Base-by-base conservation (phyloP, 1,140 invertebrate species). In the Listronotus oregonensis region DNA sequence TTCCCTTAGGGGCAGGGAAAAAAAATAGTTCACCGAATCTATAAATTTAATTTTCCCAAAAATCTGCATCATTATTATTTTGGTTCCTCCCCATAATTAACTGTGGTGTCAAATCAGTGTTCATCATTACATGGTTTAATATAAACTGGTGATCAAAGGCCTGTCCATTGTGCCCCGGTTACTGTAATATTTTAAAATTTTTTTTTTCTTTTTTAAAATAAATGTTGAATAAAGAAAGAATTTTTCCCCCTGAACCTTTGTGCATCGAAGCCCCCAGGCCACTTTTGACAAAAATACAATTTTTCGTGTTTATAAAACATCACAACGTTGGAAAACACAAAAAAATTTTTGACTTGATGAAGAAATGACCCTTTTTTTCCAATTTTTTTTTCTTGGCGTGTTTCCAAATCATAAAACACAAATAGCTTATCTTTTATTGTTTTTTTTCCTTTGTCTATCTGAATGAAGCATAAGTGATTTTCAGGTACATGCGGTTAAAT, bases 361-460 rank as follows among this genome's bases (percentile, higher is more conserved):
- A 44, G 12, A 32, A 42, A 52, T 11, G 12, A 17, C 14, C 54
- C 54, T 32, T 57, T 51, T 6, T 52, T n/a, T n/a, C n/a, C 17
- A n/a, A 60, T 9, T 40, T 12, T 15, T 27, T 46, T 68, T 11
- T 68, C 67, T 21, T 65, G 67, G 9, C 17, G 31, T 6, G 63
- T 65, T 27, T 68, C 63, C n/a, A 64, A 58, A 27, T 68, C 61
- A 54, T 58, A 68, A 58, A 68, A 64, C 7, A 68, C 50, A 39
- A 64, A 68, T 11, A 68, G 43, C 11, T 59, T n/a, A 32, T 56
- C 49, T 27, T 58, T 46, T 31, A 18, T 52, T 52, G 40, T 61
- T 46, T 46, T 43, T 9, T 43, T 50, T 17, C 52, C 9, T 14
- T 34, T 54, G 27, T 64, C 47, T 12, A 32, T 6, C 47, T 52